These are phyloP conservation scores for Apeltes quadracus DNA, from an alignment of 2,113 vertebrate species.

Conservation along the genomic window DNA sequence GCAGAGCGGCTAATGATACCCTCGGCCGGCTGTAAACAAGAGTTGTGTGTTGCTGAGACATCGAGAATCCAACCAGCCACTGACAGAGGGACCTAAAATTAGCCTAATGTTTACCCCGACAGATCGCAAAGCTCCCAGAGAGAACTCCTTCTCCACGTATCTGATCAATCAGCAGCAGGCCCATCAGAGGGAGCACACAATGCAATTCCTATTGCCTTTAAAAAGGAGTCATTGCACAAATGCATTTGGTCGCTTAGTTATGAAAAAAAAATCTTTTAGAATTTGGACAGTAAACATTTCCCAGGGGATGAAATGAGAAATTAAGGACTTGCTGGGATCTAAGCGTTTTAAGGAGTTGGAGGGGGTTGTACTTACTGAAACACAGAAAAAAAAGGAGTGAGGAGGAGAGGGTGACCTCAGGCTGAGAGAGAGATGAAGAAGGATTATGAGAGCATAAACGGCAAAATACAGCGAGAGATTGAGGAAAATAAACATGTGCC, in stretches of 20 bases:
- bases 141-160: neutral
- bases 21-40: slow-evolving; percentile 75
- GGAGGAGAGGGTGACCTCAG: slow-evolving; percentile 35
- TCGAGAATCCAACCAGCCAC: slow-evolving; percentile 71
- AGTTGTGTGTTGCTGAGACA: slow-evolving; percentile 73
- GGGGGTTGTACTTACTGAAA: slow-evolving; percentile 68
- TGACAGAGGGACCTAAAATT: slow-evolving; percentile 69
- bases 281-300: slow-evolving; percentile 27
- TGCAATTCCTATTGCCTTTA: neutral
- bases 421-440: slow-evolving; percentile 24
- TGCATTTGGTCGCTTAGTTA: slow-evolving; percentile 1
- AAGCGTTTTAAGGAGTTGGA: slow-evolving; percentile 19
- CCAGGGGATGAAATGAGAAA: slow-evolving; percentile 5
- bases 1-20: slow-evolving; percentile 77
- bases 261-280: slow-evolving; percentile 18
- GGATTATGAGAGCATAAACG: slow-evolving; percentile 56
- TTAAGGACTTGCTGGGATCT: slow-evolving; percentile 53
- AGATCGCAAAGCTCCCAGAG: slow-evolving; percentile 50
- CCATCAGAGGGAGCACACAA: neutral
- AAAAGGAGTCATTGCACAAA: neutral
- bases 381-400: slow-evolving; percentile 38
- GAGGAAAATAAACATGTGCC: slow-evolving; percentile 71
- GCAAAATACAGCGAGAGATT: slow-evolving; percentile 50
- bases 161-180: neutral
- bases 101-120: slow-evolving; percentile 64